phyloP scores from a whole-genome alignment of 1,140 invertebrate species.

The Drosophila nigrodunni region DNA sequence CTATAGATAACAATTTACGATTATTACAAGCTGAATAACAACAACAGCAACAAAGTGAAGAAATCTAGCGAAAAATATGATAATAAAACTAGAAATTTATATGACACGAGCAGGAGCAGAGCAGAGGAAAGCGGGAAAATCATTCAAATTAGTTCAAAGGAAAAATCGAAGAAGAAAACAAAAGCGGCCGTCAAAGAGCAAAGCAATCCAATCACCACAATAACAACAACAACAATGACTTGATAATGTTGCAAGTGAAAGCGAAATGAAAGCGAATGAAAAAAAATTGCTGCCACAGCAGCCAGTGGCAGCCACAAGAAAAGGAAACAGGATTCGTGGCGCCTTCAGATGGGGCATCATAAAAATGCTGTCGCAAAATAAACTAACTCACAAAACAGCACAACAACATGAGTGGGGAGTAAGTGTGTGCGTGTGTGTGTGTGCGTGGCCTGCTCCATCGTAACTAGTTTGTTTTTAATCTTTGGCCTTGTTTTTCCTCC shows the following conservation, averaged over 20 bases:
- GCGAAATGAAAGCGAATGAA: neutral
- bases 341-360: conserved; percentile 69
- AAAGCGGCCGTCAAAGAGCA: conserved; percentile 24
- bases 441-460: neutral
- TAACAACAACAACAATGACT: conserved; percentile 36
- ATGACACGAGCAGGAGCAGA: conserved; percentile 21
- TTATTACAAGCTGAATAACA: conserved; percentile 38
- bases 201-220: conserved; percentile 70
- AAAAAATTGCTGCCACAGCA: conserved; percentile 67
- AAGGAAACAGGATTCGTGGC: conserved; percentile 78
- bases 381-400: conserved; percentile 45
- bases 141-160: conserved; percentile 74
- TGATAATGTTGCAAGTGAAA: conserved; percentile 75
- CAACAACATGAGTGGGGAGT: conserved; percentile 34
- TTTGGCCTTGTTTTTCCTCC: conserved; percentile 69
- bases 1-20: conserved; percentile 52
- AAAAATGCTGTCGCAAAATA: conserved; percentile 70
- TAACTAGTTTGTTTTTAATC: conserved; percentile 78
- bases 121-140: conserved; percentile 48
- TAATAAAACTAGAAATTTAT: conserved; percentile 73
- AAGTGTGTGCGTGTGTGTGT: conserved; percentile 13
- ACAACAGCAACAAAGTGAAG: neutral
- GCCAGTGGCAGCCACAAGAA: conserved; percentile 23
- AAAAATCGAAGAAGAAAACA: conserved; percentile 40
- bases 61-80: conserved; percentile 66